Base-by-base conservation (phyloP, 1,140 invertebrate genomes). In the Coenobita brevimanus region DNA sequence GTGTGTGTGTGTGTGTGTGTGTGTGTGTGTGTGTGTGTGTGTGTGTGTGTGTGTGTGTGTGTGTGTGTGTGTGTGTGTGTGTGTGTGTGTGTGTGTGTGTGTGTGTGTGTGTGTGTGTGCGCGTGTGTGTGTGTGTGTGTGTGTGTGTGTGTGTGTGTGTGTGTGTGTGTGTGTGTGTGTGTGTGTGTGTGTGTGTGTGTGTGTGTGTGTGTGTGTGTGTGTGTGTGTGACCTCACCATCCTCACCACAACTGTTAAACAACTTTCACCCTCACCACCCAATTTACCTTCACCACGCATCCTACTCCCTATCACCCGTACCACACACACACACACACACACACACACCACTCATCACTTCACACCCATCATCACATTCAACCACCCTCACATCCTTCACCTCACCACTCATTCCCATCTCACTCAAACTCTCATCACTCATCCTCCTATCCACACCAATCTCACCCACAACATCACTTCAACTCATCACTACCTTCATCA, bases 21-120 rank as follows among this genome's bases (percentile, higher is more conserved):
- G 38, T 75, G 38, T 75, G 38, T 75, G 38, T 75, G 38, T 75
- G 38, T 75, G 38, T 75, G 38, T 75, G 38, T 75, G 38, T 75
- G 38, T 75, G 38, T 75, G 38, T 75, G 38, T 43, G 38, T 75
- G 38, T 75, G 38, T 75, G 38, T 75, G 38, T 75, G 38, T 38
- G 38, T 43, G 38, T 75, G 38, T 75, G 27, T 38, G 27, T 75
- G 21, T 17, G n/a, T n/a, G n/a, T n/a, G n/a, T n/a, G n/a, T n/a
- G n/a, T n/a, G n/a, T n/a, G n/a, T n/a, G n/a, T n/a, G n/a, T n/a
- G n/a, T n/a, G n/a, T n/a, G n/a, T n/a, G n/a, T n/a, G n/a, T n/a
- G n/a, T n/a, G n/a, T n/a, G n/a, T n/a, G n/a, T n/a, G n/a, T n/a
- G n/a, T n/a, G n/a, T n/a, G n/a, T n/a, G n/a, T n/a, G n/a, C n/a